These are phyloP conservation scores for Odocoileus hemionus DNA, from an alignment of 2,113 vertebrate species.

Conservation along the genomic window DNA sequence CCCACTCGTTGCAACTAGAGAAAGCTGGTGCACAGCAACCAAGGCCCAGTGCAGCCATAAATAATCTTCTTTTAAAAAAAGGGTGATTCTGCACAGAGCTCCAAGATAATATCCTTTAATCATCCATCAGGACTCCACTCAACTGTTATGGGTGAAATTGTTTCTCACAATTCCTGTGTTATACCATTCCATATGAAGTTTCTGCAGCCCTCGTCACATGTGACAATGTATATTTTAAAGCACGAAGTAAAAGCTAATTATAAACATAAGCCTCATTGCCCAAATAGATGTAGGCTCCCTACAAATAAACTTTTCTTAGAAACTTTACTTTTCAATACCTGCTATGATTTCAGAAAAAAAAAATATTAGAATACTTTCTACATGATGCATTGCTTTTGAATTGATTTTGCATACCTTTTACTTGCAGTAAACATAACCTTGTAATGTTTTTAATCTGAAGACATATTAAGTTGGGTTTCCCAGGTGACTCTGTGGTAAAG, in stretches of 20 bases:
- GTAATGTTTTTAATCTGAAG: neutral
- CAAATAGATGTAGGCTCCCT: neutral
- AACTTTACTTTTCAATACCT: neutral
- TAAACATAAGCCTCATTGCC: neutral
- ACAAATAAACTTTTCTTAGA: neutral
- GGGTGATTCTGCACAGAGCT: neutral
- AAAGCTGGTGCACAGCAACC: neutral
- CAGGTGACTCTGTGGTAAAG: neutral
- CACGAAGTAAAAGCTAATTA: neutral
- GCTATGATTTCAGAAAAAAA: neutral
- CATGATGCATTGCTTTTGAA: neutral
- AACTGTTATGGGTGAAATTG: neutral
- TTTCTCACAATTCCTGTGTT: neutral
- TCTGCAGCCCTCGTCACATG: neutral
- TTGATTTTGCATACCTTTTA: neutral
- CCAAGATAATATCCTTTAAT: neutral
- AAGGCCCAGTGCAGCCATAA: neutral
- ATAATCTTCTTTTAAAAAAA: neutral
- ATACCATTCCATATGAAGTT: neutral
- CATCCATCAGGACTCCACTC: neutral
- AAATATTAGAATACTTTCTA: neutral
- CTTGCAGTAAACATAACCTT: neutral
- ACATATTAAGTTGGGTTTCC: neutral
- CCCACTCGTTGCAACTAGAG: neutral
- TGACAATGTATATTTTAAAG: neutral